Evolutionary conservation across 2,888 invertebrate species (phyloP), one percentile per base, ranked within the genome.

Genomic region (Volucella inanis): DNA sequence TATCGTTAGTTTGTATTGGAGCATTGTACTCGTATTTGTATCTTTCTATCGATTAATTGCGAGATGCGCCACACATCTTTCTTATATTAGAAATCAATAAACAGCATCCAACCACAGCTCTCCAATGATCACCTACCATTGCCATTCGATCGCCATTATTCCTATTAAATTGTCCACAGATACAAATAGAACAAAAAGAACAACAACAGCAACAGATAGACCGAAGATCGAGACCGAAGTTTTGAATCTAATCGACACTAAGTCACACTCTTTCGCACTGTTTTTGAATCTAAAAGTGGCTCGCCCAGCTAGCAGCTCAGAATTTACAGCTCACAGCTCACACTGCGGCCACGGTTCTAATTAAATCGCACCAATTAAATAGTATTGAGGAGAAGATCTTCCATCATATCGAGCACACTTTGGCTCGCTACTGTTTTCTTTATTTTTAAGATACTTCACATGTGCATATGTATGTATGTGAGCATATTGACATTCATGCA

Each of bases 301-400:
- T 31, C 31, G 31, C 31, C 4, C 31, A 6, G 31, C 31, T 31
- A 31, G 31, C 31, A 31, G 31, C 31, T 31, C 31, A 31, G 31
- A 31, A 31, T 6, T 31, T 6, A 31, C 31, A 31, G 31, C 31
- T 31, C 4, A 31, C 31, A 31, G 54, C 57, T 55, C 61, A 67
- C 45, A 55, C 55, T 39, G 57, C 31, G 88, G 90, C 88, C 88
- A 90, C 88, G 89, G 89, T 88, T 90, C 90, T 91, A 91, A 91
- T 91, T 91, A 90, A 91, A 91, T 91, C 91, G 91, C 91, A 91
- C 91, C 91, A 91, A 91, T 91, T 91, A 91, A 91, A 85, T 54
- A 81, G 84, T 85, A 80, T 85, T 85, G 84, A 67, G 71, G 84
- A 85, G 84, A 81, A 59, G 80, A 85, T 81, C 84, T 80, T 85